Conservation (phyloP, 2,113 vertebrate species). For the Uria lomvia region DNA sequence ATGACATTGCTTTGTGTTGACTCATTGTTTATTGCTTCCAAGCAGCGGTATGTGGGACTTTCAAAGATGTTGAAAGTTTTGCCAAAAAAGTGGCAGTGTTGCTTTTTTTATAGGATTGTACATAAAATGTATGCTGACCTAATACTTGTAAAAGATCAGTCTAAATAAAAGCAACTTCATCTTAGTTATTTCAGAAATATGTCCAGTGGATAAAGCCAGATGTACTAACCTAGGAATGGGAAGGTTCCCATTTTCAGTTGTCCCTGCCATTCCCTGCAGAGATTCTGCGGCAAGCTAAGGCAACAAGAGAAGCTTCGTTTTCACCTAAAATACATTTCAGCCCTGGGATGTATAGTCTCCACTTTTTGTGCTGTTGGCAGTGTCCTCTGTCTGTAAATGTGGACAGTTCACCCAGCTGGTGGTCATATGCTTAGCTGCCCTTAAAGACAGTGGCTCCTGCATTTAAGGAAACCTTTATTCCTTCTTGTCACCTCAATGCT, state of each 20-base stretch:
- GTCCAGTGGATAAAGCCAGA: background rate
- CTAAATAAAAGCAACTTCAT: background rate
- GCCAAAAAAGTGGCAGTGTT: background rate
- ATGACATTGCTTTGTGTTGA: no score
- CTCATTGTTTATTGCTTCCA: background rate
- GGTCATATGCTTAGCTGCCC: background rate
- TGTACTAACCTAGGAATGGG: fast-evolving
- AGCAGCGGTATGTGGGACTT: background rate
- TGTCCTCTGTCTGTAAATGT: background rate
- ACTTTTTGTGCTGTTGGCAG: background rate
- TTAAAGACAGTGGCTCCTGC: background rate
- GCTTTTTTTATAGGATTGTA: background rate
- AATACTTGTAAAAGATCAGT: background rate
- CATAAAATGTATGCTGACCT: background rate
- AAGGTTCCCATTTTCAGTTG: background rate
- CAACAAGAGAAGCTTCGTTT: background rate
- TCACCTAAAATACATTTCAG: background rate
- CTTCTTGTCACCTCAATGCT: background rate
- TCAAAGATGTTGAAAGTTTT: background rate
- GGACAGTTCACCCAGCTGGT: background rate
- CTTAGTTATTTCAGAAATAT: background rate
- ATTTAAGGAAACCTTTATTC: background rate
- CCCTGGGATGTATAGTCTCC: background rate
- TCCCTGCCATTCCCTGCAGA: background rate
- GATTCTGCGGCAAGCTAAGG: background rate